Evolutionary conservation across 2,797 vertebrate genomes (phyloP).

Genomic region (Esox lucius): DNA sequence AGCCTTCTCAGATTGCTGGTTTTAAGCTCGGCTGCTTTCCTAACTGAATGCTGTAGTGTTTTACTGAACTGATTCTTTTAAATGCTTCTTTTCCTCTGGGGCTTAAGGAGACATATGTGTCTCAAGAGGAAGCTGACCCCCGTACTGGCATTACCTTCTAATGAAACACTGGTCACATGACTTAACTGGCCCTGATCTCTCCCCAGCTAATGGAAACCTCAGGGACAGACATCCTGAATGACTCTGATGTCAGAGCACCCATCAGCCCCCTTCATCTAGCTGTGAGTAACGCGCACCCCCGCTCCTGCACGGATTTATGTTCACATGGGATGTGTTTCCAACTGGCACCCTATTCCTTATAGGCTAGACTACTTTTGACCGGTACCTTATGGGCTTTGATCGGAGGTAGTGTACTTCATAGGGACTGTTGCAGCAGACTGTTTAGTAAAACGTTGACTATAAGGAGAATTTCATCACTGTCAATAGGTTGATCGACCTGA

Average conservation of each 20-base stretch:
- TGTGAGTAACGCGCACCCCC: constrained; percentile 78
- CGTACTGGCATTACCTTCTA: background rate
- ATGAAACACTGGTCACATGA: background rate
- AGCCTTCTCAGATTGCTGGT: no score
- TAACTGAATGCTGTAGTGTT: no score
- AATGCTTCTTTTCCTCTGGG: no score
- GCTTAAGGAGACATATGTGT: no score
- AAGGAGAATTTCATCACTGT: background rate
- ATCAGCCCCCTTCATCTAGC: constrained; percentile 96
- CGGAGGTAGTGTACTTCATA: background rate
- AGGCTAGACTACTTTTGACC: background rate
- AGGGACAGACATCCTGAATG: constrained; percentile 91
- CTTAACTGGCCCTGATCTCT: constrained; percentile 31
- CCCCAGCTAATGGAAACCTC: constrained; percentile 95
- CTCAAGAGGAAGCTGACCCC: no score
- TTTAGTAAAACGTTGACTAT: no score
- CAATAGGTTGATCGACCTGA: background rate
- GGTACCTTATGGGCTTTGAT: background rate
- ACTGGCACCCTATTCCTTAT: background rate
- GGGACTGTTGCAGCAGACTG: no score
- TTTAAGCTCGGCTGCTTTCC: no score
- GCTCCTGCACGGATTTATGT: background rate
- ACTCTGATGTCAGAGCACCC: constrained; percentile 88
- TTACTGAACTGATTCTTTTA: no score
- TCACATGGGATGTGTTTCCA: background rate